Evolutionary conservation across 2,888 invertebrate species (phyloP).

Genomic region (Drosophila niveifrons): DNA sequence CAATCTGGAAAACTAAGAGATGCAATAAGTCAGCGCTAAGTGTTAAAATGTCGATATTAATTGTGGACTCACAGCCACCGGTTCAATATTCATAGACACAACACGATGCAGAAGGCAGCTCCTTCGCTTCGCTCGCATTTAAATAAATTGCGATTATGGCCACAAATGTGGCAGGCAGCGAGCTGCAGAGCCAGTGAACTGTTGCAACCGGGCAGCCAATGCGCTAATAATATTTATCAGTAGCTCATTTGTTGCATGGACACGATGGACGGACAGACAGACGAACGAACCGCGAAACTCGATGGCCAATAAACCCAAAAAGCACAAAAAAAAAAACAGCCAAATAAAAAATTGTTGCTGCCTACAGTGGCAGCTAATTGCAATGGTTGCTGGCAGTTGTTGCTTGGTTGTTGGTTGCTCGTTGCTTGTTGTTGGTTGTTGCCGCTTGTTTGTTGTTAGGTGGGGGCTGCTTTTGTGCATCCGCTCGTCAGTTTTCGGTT

Average conservation of each 20-base stretch:
- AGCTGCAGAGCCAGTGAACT: slow-evolving; percentile 58
- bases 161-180: slow-evolving; percentile 71
- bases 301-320: slow-evolving; percentile 69
- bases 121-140: slow-evolving; percentile 58
- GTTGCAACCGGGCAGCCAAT: slow-evolving; percentile 48
- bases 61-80: slow-evolving; percentile 72
- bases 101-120: slow-evolving; percentile 9
- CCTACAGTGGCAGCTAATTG: slow-evolving; percentile 53
- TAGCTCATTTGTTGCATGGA: slow-evolving; percentile 77
- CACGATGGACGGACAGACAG: slow-evolving; percentile 17
- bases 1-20: slow-evolving; percentile 77
- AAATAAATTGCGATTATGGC: slow-evolving; percentile 80
- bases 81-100: slow-evolving; percentile 23
- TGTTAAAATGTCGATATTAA: slow-evolving; percentile 84
- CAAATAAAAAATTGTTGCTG: slow-evolving; percentile 63
- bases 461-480: slow-evolving; percentile 66
- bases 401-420: slow-evolving; percentile 44
- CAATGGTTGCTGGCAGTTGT: slow-evolving; percentile 42
- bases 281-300: neutral
- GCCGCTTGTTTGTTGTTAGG: slow-evolving; percentile 41
- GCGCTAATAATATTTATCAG: slow-evolving; percentile 80
- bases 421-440: slow-evolving; percentile 30
- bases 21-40: slow-evolving; percentile 82
- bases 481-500: slow-evolving; percentile 74
- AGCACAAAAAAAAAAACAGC: slow-evolving; percentile 33